phyloP scores from a whole-genome alignment of 2,113 vertebrate species.

The Nannobrachium achirus region DNA sequence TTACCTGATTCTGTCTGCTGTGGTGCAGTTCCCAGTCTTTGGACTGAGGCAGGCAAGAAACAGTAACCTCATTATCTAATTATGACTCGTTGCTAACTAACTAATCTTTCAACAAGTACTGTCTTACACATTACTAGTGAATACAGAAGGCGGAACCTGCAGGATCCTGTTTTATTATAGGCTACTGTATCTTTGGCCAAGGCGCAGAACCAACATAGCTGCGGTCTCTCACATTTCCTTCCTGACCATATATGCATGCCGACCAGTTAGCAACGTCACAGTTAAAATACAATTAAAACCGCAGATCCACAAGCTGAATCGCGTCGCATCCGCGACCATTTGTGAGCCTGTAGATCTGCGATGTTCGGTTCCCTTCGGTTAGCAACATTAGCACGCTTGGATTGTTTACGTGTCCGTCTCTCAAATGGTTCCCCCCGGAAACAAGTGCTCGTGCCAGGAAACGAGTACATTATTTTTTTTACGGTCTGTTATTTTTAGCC shows the following conservation, averaged over 20 bases:
- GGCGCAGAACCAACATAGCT: constrained; percentile 1
- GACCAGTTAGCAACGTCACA: no score
- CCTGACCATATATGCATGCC: no score
- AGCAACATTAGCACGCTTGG: neutral
- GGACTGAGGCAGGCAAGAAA: constrained; percentile 86
- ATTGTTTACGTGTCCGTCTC: constrained; percentile 66
- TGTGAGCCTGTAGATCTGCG: no score
- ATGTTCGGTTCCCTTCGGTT: neutral
- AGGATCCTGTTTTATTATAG: neutral
- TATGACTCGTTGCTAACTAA: constrained; percentile 15
- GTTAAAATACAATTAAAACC: no score
- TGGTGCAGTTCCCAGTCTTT: constrained; percentile 90
- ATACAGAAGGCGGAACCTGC: neutral
- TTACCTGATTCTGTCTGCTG: constrained; percentile 89
- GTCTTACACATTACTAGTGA: neutral
- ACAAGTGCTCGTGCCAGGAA: constrained; percentile 20
- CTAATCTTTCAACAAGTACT: neutral
- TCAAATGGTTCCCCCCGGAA: constrained; percentile 56
- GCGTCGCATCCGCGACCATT: no score
- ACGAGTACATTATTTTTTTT: no score
- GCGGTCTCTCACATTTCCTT: constrained; percentile 54
- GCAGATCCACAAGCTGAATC: no score
- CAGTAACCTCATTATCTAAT: constrained; percentile 84
- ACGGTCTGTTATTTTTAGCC: no score
- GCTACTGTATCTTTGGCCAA: neutral